These are phyloP conservation scores for Hyppa rectilinea DNA, from an alignment of 2,888 invertebrate species.

Conservation along the genomic window DNA sequence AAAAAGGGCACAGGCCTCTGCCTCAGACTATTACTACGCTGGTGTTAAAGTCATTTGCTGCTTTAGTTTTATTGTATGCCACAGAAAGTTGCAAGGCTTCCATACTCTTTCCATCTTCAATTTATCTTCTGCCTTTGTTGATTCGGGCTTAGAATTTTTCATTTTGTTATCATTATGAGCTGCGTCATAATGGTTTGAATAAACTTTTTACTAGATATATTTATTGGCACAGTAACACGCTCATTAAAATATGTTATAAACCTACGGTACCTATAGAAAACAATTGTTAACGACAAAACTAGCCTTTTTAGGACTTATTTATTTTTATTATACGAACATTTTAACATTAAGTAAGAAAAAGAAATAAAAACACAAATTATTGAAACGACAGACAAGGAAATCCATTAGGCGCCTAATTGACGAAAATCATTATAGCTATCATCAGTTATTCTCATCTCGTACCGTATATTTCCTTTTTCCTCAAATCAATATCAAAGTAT, in stretches of 20 bases:
- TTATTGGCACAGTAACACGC: background rate
- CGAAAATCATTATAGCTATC: background rate
- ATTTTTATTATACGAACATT: no score
- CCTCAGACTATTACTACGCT: no score
- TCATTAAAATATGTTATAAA: background rate
- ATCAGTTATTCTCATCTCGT: background rate
- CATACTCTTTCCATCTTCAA: no score
- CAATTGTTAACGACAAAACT: constrained; percentile 3
- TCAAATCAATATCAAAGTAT: background rate
- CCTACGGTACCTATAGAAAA: background rate
- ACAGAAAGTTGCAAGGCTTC: no score
- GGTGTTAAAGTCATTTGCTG: no score
- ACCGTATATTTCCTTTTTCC: constrained; percentile 15
- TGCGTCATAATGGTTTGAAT: background rate
- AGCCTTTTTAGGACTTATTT: background rate
- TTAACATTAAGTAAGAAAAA: background rate
- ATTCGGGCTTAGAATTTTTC: background rate
- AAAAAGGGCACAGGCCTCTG: no score
- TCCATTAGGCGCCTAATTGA: constrained; percentile 4
- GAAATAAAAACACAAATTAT: background rate
- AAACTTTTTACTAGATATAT: background rate
- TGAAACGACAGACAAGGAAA: background rate
- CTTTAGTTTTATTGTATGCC: no score
- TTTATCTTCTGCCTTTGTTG: background rate
- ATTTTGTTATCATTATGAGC: background rate